Base-by-base conservation (phyloP, 2,888 invertebrate species). In the Hoplodrina ambigua region DNA sequence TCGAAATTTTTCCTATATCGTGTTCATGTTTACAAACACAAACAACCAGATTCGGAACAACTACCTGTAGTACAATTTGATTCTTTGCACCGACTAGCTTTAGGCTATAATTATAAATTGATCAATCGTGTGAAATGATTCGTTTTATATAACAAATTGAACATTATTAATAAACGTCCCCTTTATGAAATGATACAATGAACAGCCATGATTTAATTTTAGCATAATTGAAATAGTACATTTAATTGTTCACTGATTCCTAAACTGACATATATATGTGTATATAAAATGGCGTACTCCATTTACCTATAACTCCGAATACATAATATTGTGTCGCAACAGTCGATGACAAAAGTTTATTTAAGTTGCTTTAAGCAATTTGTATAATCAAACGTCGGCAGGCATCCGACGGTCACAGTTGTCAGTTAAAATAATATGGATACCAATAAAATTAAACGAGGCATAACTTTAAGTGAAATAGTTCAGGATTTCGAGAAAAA, bases 401-500 rank as follows among this genome's bases (percentile, higher is more conserved):
- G 19, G 25, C 52, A 58, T 50, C 60, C 67, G 69, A 54, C 46
- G 52, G 13, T 49, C 61, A 72, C 80, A 69, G 74, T 61, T 30
- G 56, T 6, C 20, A 55, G 62, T n/a, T 44, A 54, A 67, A 33
- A 73, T 15, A 80, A 30, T 52, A 74, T 72, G 82, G 80, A 69
- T 69, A 71, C 69, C 57, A 81, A 67, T 56, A 90, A 87, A 77
- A 85, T 79, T 64, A 88, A 80, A 76, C 67, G 80, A 0, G 78
- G 82, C 19, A 77, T 82, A 50, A 86, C 88, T 60, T 69, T 92
- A n/a, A 88, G 89, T 88, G 90, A 90, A 88, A 85, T 88, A 81
- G 88, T 94, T 64, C 87, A 88, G 57, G 74, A 83, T 57, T 90
- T 94, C 41, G 94, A 94, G 83, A 94, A 94, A 82, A 88, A 83